Conservation (phyloP, 2,797 vertebrate species). For the Characodon lateralis region DNA sequence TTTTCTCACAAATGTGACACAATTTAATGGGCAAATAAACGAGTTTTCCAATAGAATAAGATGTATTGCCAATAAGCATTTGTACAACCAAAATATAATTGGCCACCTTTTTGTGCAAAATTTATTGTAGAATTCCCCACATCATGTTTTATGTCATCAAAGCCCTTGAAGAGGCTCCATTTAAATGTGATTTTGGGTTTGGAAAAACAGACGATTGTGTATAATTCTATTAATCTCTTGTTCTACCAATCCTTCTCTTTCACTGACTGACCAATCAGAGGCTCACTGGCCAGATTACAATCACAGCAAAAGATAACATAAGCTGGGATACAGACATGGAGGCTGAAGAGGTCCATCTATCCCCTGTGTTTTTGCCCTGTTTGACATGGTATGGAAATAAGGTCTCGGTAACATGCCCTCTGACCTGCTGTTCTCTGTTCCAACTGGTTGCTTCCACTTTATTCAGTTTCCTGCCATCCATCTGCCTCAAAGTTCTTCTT, state of each 20-base stretch:
- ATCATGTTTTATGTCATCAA: neutral
- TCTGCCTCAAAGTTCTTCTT: slow-evolving; percentile 7
- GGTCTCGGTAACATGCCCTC: slow-evolving; percentile 37
- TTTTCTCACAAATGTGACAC: neutral
- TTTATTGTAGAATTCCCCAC: neutral
- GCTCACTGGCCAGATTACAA: slow-evolving; percentile 26
- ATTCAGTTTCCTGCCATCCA: slow-evolving; percentile 1
- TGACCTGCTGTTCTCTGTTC: slow-evolving; percentile 35
- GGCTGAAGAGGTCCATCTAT: neutral
- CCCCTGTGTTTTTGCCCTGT: neutral
- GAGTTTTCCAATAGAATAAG: neutral
- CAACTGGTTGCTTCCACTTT: slow-evolving; percentile 17
- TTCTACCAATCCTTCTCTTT: slow-evolving; percentile 23
- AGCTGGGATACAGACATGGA: slow-evolving; percentile 7
- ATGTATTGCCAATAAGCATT: neutral
- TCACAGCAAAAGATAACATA: neutral
- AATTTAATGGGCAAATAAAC: neutral
- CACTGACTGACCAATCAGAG: slow-evolving; percentile 17
- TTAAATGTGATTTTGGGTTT: slow-evolving; percentile 11
- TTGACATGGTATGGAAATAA: slow-evolving; percentile 1
- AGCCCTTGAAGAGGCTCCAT: neutral
- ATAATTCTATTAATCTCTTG: slow-evolving; percentile 36
- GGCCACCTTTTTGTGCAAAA: neutral
- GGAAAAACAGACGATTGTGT: slow-evolving; percentile 20
- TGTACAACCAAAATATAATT: neutral